Base-by-base conservation (phyloP, 92 coral and sea anemone species). In the Paramuricea clavata region DNA sequence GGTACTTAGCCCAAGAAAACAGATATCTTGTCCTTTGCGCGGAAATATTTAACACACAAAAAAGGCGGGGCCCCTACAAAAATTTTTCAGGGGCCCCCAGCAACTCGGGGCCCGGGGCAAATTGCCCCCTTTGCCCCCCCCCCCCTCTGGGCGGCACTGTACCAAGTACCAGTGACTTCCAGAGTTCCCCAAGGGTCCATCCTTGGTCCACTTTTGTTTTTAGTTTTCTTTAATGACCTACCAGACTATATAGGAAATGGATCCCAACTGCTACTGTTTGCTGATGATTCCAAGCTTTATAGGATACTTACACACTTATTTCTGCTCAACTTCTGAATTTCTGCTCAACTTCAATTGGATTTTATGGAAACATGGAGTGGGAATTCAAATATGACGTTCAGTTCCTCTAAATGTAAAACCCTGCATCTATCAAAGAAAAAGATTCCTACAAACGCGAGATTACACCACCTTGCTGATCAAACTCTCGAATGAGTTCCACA, bases 241-340 rank as follows among this genome's bases (percentile, higher is more conserved):
- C 89, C 89, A 27, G 42, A 39, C 25, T 85, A 49, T 36, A 36
- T 76, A 50, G 32, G 76, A 21, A 19, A 22, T 30, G 88, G 72
- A 26, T 85, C 88, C 28, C 23, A 15, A 42, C 22, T 85, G 36
- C 75, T 85, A 35, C 59, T 76, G 36, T 85, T 85, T 61, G 89
- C 89, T 26, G 89, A 85, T 49, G 89, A 85, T 56, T 49, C 74
- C 1, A 85, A 85, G 70, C 74, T 85, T 9, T 85, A 54, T 57
- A 50, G 76, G 28, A 47, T 17, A 47, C 54, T 47, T 47, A 47
- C 54, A 47, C 54, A 10, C 54, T 17, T 47, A 47, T 33, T 72
- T 72, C 54, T 21, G 12, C 78, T 72, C 30, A 39, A 39, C 11
- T 33, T 72, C 54, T 72, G 8, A n/a, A n/a, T n/a, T n/a, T n/a